Percentiles rank a stretch among this genome's conserved stretches.
Evolutionary conservation across 2,797 vertebrate species (phyloP).

Genomic region (Eulemur albifrons): DNA sequence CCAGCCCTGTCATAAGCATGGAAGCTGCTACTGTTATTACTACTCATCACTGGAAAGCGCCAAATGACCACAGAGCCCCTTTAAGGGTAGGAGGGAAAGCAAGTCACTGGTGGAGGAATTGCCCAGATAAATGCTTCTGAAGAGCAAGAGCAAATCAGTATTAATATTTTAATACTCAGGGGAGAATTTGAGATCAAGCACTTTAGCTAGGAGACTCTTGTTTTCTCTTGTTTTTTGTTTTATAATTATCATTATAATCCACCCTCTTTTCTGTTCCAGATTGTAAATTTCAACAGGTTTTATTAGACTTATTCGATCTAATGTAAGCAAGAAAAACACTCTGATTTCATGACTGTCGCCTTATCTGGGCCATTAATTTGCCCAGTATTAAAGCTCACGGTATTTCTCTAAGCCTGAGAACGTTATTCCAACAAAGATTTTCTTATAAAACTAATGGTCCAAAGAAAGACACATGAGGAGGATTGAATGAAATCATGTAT

Average conservation of each 20-base stretch:
- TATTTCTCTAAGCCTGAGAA: background rate
- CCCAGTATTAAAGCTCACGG: background rate
- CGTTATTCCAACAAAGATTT: background rate
- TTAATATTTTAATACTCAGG: background rate
- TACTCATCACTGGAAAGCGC: background rate
- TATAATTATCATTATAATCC: background rate
- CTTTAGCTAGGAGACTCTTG: background rate
- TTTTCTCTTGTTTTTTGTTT: background rate
- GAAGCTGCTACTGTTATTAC: background rate
- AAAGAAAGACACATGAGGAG: background rate
- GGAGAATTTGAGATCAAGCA: background rate
- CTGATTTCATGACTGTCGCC: background rate
- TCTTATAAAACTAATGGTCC: background rate
- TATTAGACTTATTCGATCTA: background rate
- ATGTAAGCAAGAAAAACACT: background rate
- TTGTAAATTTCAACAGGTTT: background rate
- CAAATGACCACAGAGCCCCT: background rate
- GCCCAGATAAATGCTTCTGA: background rate
- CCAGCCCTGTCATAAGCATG: accelerated
- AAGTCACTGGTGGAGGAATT: background rate
- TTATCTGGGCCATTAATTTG: background rate
- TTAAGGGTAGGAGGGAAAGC: background rate
- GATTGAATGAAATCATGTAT: background rate
- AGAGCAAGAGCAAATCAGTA: background rate
- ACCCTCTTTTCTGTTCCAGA: background rate